Percentiles rank a stretch among this genome's conserved stretches.
Evolutionary conservation across 2,113 vertebrate species (phyloP).

Genomic region (Ailurus styani): DNA sequence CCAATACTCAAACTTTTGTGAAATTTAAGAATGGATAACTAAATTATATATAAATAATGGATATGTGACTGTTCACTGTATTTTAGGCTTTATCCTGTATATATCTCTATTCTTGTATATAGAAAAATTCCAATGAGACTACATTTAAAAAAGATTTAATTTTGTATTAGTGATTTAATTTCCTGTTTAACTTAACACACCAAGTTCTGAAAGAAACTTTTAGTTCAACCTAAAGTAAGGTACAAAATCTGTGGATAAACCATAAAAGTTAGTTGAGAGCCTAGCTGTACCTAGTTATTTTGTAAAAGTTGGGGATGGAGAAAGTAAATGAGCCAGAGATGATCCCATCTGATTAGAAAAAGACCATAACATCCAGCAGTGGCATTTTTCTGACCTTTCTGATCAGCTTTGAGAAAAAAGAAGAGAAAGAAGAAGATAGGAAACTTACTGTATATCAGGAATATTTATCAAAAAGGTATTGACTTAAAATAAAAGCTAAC

Average conservation of each 20-base stretch:
- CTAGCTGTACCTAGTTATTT: not conserved
- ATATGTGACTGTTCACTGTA: not conserved
- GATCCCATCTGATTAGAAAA: not conserved
- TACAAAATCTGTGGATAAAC: not conserved
- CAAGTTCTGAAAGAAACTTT: not conserved
- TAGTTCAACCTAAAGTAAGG: not conserved
- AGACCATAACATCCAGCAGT: not conserved
- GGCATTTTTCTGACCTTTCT: not conserved
- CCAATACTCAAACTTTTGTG: not conserved
- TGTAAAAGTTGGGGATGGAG: not conserved
- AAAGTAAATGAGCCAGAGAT: not conserved
- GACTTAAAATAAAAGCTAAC: not conserved
- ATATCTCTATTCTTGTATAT: not conserved
- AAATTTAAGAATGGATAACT: not conserved
- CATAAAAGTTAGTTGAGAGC: not conserved
- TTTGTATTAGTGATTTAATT: not conserved
- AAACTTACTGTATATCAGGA: not conserved
- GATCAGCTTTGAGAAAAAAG: not conserved
- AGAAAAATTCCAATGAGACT: not conserved
- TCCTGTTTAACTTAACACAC: not conserved
- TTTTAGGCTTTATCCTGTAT: not conserved
- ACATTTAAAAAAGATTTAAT: not conserved
- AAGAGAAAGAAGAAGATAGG: not conserved
- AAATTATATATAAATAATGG: not conserved
- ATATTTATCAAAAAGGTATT: not conserved